These are phyloP conservation scores for Conops quadrifasciatus DNA, from an alignment of 2,888 invertebrate species.

Conservation along the genomic window DNA sequence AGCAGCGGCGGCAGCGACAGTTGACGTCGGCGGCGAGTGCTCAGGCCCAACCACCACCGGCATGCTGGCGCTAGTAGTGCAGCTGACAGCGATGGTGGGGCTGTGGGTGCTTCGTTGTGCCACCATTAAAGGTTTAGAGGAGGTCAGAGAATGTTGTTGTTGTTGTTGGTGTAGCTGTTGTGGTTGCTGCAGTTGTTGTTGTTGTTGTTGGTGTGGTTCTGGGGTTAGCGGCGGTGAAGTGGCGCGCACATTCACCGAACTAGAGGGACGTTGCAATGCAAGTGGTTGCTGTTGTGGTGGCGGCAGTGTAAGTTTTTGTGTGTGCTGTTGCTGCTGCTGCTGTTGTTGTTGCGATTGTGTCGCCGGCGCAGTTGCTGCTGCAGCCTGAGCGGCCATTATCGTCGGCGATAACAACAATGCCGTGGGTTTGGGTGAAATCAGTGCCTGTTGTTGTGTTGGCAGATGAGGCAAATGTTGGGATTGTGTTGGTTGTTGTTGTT, in stretches of 20 bases:
- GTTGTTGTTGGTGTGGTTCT: conserved; percentile 36
- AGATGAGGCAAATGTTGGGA: conserved; percentile 61
- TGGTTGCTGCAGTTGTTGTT: conserved; percentile 17
- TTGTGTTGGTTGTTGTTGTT: conserved; percentile 45
- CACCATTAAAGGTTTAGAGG: not conserved
- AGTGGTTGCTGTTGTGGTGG: conserved; percentile 57
- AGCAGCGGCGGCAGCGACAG: conserved; percentile 41
- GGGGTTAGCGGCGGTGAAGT: conserved; percentile 47
- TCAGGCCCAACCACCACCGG: too few species aligned
- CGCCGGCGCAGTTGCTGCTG: not conserved
- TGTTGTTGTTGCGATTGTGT: not conserved
- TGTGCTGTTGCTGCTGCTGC: conserved; percentile 37
- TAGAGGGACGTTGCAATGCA: conserved; percentile 44
- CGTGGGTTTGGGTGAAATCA: conserved; percentile 44
- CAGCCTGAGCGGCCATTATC: conserved; percentile 39
- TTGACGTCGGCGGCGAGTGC: conserved; percentile 27
- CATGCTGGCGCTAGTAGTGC: too few species aligned
- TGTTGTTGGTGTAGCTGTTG: not conserved
- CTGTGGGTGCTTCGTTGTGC: not conserved
- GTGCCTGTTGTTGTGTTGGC: conserved; percentile 6
- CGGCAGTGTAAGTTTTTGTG: conserved; percentile 43
- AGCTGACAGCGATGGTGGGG: not conserved
- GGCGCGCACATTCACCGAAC: conserved; percentile 37
- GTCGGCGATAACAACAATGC: conserved; percentile 50
- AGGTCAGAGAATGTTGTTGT: not conserved